Evolutionary conservation across 2,888 invertebrate species (phyloP).

Genomic region (Amblyjoppa fuscipennis): DNA sequence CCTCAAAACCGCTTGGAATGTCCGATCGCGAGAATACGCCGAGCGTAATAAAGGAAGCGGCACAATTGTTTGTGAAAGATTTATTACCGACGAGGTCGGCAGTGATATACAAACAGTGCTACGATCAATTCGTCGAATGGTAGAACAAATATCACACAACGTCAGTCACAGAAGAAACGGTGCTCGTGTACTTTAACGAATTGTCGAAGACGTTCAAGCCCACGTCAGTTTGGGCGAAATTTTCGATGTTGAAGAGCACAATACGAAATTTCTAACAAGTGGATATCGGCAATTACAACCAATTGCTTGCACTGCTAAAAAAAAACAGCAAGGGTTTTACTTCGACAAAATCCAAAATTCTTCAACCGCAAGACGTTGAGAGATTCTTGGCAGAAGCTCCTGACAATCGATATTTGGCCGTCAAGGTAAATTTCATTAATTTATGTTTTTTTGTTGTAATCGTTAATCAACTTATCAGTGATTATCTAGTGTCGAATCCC

Average conservation of each 20-base stretch:
- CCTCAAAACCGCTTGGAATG: too few species aligned
- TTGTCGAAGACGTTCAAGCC: slow-evolving; percentile 45
- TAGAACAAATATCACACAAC: neutral
- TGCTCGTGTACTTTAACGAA: slow-evolving; percentile 62
- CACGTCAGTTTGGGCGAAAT: slow-evolving; percentile 57
- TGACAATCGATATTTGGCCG: slow-evolving; percentile 33
- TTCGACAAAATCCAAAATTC: slow-evolving; percentile 30
- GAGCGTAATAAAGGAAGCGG: neutral
- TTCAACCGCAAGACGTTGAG: slow-evolving; percentile 25
- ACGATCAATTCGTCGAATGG: neutral
- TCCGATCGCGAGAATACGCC: neutral
- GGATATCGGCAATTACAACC: slow-evolving; percentile 4
- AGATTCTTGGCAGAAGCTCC: slow-evolving; percentile 36
- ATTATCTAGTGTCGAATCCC: slow-evolving; percentile 22
- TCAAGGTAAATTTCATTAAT: slow-evolving; percentile 33
- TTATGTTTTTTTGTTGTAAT: slow-evolving; percentile 19
- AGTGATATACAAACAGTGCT: too few species aligned
- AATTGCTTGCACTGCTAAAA: slow-evolving; percentile 1
- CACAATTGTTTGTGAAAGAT: neutral
- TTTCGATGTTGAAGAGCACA: slow-evolving; percentile 61
- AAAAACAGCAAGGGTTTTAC: slow-evolving; percentile 38
- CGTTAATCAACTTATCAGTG: slow-evolving; percentile 16
- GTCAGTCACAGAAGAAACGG: slow-evolving; percentile 24
- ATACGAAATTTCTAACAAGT: neutral
- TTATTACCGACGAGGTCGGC: too few species aligned